Percentiles rank a stretch among this genome's conserved stretches.
Conservation (phyloP, 2,113 vertebrate genomes). For the Macquaria australasica region DNA sequence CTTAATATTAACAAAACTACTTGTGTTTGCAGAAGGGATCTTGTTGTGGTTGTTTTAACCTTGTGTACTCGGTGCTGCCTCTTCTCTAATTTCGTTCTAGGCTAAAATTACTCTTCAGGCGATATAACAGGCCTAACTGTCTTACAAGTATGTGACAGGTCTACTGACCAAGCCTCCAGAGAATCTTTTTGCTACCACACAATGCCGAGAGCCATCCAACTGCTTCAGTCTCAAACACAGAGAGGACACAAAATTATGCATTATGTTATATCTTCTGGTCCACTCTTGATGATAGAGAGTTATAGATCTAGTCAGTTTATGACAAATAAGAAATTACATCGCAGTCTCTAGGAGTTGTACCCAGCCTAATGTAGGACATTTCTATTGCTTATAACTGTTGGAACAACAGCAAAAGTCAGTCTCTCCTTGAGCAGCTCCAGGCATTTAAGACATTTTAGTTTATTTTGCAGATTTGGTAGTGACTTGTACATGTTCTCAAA, state of each 20-base stretch:
- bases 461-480: slow-evolving; percentile 10
- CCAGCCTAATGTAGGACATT: slow-evolving; percentile 6
- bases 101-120: slow-evolving; percentile 28
- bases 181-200: background rate
- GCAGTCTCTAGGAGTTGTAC: background rate
- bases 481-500: slow-evolving; percentile 32
- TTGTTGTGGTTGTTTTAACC: slow-evolving; percentile 11
- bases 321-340: slow-evolving; percentile 2
- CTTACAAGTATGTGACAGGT: slow-evolving; percentile 18
- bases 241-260: background rate
- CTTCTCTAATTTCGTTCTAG: slow-evolving; percentile 17
- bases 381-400: slow-evolving; percentile 32
- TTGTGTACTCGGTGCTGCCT: slow-evolving; percentile 7
- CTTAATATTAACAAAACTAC: background rate
- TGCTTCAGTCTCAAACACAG: background rate
- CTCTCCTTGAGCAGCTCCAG: slow-evolving; percentile 11
- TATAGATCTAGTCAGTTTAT: slow-evolving; percentile 19
- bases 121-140: background rate
- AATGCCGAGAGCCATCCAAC: slow-evolving; percentile 8
- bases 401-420: slow-evolving; percentile 18
- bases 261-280: slow-evolving; percentile 8
- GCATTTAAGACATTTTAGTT: slow-evolving; percentile 3
- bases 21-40: slow-evolving; percentile 16
- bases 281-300: background rate
- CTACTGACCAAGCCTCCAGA: slow-evolving; percentile 8